phyloP scores from a whole-genome alignment of 2,888 invertebrate genomes.

The Leptopilina drosophilae region DNA sequence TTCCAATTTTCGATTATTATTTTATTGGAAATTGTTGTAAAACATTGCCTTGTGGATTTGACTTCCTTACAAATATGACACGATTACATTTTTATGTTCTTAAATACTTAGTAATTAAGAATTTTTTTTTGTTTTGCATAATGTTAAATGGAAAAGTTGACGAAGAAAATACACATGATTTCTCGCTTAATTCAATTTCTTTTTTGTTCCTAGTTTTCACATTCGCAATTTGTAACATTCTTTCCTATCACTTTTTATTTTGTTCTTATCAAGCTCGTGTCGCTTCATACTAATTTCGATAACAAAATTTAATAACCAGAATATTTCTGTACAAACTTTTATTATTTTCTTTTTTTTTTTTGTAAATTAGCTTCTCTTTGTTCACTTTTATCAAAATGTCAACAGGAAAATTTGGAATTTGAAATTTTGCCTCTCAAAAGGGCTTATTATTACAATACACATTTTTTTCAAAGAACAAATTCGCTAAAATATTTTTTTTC shows the following conservation, averaged over 20 bases:
- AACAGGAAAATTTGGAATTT: constrained; percentile 76
- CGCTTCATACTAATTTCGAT: constrained; percentile 56
- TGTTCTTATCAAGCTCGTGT: constrained; percentile 48
- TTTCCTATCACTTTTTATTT: constrained; percentile 43
- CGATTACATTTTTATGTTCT: constrained; percentile 75
- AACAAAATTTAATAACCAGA: constrained; percentile 77
- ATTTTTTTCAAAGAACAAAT: constrained; percentile 72
- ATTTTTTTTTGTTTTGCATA: constrained; percentile 55
- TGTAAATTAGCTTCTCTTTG: constrained; percentile 56
- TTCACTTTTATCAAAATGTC: constrained; percentile 70
- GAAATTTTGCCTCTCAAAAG: constrained; percentile 66
- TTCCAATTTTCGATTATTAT: constrained; percentile 46
- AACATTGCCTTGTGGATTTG: constrained; percentile 77
- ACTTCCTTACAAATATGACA: constrained; percentile 76
- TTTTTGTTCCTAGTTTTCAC: constrained; percentile 54
- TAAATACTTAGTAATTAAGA: constrained; percentile 57
- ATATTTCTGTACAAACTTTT: constrained; percentile 77
- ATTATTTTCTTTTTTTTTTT: constrained; percentile 46
- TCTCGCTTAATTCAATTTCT: constrained; percentile 57
- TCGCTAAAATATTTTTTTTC: constrained; percentile 67
- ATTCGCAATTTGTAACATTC: constrained; percentile 49
- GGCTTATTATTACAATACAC: constrained; percentile 63
- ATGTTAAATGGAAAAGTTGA: constrained; percentile 64
- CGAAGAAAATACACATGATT: constrained; percentile 77
- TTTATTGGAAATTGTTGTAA: constrained; percentile 75